Evolutionary conservation across 2,888 invertebrate genomes (phyloP).

Genomic region (Eristalinus aeneus): DNA sequence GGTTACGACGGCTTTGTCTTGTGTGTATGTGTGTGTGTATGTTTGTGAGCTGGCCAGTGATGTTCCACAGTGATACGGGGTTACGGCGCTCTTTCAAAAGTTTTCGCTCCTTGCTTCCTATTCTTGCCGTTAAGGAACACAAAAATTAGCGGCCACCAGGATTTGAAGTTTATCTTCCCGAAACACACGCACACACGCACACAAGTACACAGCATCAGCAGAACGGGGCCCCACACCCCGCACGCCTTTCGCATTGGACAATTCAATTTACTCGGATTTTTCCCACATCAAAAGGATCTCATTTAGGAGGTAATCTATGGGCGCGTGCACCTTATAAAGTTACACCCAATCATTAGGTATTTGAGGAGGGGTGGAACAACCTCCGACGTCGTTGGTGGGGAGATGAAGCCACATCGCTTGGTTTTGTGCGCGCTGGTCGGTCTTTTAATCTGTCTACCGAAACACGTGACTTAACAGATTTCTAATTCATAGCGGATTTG

Average conservation of each 20-base stretch:
- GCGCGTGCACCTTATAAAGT: slow-evolving; percentile 81
- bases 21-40: not conserved
- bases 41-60: not conserved
- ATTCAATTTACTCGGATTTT: slow-evolving; percentile 67
- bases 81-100: not conserved
- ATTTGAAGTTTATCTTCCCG: slow-evolving; percentile 60
- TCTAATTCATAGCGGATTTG: slow-evolving; percentile 70
- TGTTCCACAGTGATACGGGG: slow-evolving; percentile 34
- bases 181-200: slow-evolving; percentile 25
- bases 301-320: slow-evolving; percentile 74
- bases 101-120: slow-evolving; percentile 15
- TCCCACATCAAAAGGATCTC: slow-evolving; percentile 71
- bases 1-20: slow-evolving; percentile 19
- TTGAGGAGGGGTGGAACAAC: slow-evolving; percentile 41
- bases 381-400: slow-evolving; percentile 2
- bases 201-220: not conserved
- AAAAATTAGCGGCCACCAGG: slow-evolving; percentile 51
- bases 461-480: slow-evolving; percentile 71
- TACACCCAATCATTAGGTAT: slow-evolving; percentile 75
- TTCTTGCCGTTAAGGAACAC: slow-evolving; percentile 15
- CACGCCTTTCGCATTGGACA: slow-evolving; percentile 39
- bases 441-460: slow-evolving; percentile 70
- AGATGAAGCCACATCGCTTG: slow-evolving; percentile 44
- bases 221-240: not conserved
- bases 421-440: slow-evolving; percentile 55